Evolutionary conservation across 2,113 vertebrate species (phyloP).

Genomic region (Empidonax alnorum): DNA sequence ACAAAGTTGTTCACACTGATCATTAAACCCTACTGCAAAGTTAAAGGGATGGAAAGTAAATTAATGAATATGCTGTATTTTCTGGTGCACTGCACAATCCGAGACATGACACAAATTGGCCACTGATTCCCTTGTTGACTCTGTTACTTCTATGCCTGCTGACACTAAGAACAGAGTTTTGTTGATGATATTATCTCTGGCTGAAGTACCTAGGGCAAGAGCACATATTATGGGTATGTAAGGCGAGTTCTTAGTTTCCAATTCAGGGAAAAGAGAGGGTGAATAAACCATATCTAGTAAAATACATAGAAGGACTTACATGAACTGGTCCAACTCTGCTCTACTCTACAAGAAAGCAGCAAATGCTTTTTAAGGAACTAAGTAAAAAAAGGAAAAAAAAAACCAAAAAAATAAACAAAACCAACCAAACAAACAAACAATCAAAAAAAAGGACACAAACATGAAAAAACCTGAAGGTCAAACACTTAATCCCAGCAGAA

Average conservation of each 20-base stretch:
- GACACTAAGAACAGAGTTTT: neutral
- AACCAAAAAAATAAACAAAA: neutral
- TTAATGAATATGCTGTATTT: neutral
- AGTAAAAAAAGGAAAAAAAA: accelerated
- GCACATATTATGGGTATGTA: neutral
- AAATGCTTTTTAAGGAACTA: neutral
- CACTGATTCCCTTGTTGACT: neutral
- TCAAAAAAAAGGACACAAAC: accelerated
- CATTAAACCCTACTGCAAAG: neutral
- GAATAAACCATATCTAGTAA: neutral
- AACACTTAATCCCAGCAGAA: neutral
- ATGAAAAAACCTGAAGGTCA: neutral
- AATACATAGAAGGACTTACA: neutral
- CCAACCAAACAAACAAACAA: neutral
- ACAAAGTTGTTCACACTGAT: neutral
- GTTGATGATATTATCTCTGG: neutral
- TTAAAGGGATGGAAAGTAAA: neutral
- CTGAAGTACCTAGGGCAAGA: neutral
- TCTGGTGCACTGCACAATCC: neutral
- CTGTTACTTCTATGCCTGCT: neutral
- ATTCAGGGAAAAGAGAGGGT: neutral
- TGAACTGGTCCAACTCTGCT: neutral
- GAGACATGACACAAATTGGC: neutral
- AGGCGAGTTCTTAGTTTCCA: neutral
- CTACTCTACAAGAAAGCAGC: neutral